phyloP scores from a whole-genome alignment of 1,140 invertebrate species.

The Drosophila punjabiensis region DNA sequence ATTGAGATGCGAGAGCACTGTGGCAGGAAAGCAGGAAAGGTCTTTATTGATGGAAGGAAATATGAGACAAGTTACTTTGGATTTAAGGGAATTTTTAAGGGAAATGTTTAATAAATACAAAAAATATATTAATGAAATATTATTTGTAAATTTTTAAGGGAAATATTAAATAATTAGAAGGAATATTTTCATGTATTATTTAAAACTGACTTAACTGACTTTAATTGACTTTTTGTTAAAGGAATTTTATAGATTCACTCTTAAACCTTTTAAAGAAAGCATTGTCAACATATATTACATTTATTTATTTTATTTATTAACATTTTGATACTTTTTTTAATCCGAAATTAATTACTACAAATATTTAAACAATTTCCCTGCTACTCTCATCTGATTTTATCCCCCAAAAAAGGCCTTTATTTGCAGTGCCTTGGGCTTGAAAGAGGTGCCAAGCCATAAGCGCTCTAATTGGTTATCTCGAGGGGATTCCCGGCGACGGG shows the following conservation, averaged over 20 bases:
- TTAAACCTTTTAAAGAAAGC: too few relatives aligned
- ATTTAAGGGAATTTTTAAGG: not conserved
- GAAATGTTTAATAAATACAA: not conserved
- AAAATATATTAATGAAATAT: not conserved
- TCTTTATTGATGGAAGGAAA: not conserved
- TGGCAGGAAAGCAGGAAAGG: not conserved
- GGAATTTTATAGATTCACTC: too few relatives aligned
- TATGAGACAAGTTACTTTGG: not conserved
- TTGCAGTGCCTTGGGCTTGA: conserved; percentile 14
- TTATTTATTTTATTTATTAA: too few relatives aligned
- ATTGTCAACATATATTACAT: too few relatives aligned
- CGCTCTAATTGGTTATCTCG: conserved; percentile 53
- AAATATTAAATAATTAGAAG: too few relatives aligned
- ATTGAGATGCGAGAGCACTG: conserved; percentile 33
- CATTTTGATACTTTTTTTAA: not conserved
- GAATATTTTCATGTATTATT: too few relatives aligned
- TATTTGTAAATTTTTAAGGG: too few relatives aligned
- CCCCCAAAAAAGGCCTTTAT: not conserved
- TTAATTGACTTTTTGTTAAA: too few relatives aligned
- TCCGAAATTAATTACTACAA: not conserved
- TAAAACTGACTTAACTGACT: too few relatives aligned
- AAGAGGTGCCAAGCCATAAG: conserved; percentile 34
- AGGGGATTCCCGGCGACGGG: conserved; percentile 23
- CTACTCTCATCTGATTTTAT: not conserved
- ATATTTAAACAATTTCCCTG: not conserved